phyloP scores from a whole-genome alignment of 1,140 invertebrate species.

The Pogonus chalceus region DNA sequence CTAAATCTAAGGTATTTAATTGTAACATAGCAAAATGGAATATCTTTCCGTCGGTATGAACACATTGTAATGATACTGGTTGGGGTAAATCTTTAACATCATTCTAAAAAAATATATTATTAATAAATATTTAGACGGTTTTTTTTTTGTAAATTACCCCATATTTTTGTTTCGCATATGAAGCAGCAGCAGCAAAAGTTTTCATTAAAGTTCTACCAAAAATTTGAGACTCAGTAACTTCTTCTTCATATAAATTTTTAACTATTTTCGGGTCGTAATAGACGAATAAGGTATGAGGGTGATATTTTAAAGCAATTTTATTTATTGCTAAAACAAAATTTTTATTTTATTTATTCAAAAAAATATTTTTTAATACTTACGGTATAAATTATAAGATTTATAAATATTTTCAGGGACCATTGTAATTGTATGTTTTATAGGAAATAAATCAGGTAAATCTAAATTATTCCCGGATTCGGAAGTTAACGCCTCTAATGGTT shows the following conservation, averaged over 20 bases:
- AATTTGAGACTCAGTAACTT: slow-evolving; percentile 53
- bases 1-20: slow-evolving; percentile 70
- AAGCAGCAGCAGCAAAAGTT: slow-evolving; percentile 56
- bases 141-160: slow-evolving; percentile 41
- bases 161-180: slow-evolving; percentile 59
- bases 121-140: slow-evolving; percentile 13
- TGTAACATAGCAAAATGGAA: slow-evolving; percentile 77
- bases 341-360: slow-evolving; percentile 9
- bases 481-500: slow-evolving; percentile 46
- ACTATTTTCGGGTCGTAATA: slow-evolving; percentile 52
- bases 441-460: slow-evolving; percentile 57
- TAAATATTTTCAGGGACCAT: slow-evolving; percentile 56
- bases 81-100: slow-evolving; percentile 54
- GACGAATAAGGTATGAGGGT: slow-evolving; percentile 65
- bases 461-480: slow-evolving; percentile 33
- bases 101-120: slow-evolving; percentile 35
- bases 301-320: slow-evolving; percentile 32
- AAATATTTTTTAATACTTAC: slow-evolving; percentile 49
- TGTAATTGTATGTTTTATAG: slow-evolving; percentile 57
- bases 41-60: slow-evolving; percentile 61
- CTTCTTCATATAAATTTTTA: slow-evolving; percentile 54
- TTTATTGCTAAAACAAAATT: slow-evolving; percentile 44
- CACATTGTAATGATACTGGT: slow-evolving; percentile 70
- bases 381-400: slow-evolving; percentile 47
- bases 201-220: slow-evolving; percentile 57